Evolutionary conservation across 2,888 invertebrate genomes (phyloP), one percentile per base, ranked within the genome.

Genomic region (Tachina lurida): DNA sequence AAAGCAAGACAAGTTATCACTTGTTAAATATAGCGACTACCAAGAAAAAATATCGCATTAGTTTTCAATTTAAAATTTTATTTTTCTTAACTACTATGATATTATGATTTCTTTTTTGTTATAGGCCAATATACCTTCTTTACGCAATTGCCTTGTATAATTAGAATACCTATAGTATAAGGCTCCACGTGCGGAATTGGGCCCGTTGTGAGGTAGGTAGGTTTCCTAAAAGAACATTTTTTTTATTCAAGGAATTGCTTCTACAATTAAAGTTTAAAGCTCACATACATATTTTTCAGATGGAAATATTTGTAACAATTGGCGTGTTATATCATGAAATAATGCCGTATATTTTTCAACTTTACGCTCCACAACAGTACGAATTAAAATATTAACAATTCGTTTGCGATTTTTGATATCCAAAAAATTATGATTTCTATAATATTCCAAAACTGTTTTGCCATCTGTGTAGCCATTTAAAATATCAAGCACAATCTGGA

Each of bases 161-260:
- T 87, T 87, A 45, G 88, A 87, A 45, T 88, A 89, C 87, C 88
- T 87, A 15, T 87, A 87, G 67, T 89, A 89, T 19, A 89, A 87
- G 4, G 89, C 88, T 63, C 89, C 88, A 17, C 87, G 84, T 2
- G 88, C 87, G n/a, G 86, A 88, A 43, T 84, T 87, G 8, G 73
- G n/a, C 22, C 88, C 88, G 9, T 39, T 67, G 10, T 88, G 87
- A 1, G 87, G 85, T 3, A 87, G 89, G 17, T 89, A 89, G 3
- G 88, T 87, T 41, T 88, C 87, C 89, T 89, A 47, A 5, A 73
- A 19, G n/a, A 47, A 58, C 56, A 39, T 47, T 60, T 31, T 54
- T 8, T 60, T 12, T 17, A 31, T 5, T 31, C 2, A 56, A 13
- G 2, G 0, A 19, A 62, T 5, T 12, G n/a, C 0, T 17, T 58